phyloP scores from a whole-genome alignment of 2,113 vertebrate species.

The Cardinalis cardinalis region DNA sequence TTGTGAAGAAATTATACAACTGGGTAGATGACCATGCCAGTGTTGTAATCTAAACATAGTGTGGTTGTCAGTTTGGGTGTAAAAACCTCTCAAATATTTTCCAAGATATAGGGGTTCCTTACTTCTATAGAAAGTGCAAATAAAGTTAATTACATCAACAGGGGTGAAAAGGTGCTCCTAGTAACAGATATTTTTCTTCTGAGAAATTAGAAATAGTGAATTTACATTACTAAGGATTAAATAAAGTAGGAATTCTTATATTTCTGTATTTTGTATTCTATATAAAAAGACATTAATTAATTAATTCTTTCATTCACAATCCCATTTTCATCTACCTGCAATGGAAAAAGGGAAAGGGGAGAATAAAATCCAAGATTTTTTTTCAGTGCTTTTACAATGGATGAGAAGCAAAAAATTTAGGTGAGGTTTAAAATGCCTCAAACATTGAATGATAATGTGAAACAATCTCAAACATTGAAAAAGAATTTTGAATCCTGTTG shows the following conservation, averaged over 20 bases:
- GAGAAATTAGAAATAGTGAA: background rate
- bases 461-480: background rate
- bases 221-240: background rate
- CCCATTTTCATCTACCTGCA: background rate
- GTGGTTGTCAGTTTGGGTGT: background rate
- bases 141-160: background rate
- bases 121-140: background rate
- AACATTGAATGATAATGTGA: background rate
- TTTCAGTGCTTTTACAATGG: background rate
- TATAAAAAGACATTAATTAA: background rate
- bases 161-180: fast-evolving
- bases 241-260: background rate
- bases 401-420: background rate
- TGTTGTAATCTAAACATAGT: background rate
- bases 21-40: background rate
- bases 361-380: background rate
- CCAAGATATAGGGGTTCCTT: background rate
- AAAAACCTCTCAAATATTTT: background rate
- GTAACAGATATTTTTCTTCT: background rate
- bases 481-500: background rate
- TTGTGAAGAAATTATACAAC: background rate
- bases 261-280: background rate
- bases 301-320: background rate
- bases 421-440: background rate
- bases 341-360: background rate